phyloP scores from a whole-genome alignment of 2,888 invertebrate genomes.

The Diogma glabrata region DNA sequence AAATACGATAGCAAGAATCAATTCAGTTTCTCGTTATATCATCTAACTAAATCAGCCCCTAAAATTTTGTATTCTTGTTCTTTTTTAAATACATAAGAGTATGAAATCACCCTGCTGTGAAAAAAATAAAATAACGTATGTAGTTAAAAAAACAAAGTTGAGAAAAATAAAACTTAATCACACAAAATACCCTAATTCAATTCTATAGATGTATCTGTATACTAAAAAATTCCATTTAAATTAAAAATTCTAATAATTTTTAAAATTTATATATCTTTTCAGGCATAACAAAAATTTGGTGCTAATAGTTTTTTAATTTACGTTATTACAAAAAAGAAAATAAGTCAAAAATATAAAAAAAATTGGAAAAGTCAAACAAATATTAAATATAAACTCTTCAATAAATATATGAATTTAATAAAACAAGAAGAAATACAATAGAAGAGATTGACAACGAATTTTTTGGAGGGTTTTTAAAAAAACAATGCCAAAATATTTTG shows the following conservation, averaged over 20 bases:
- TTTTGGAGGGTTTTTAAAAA: constrained; percentile 1
- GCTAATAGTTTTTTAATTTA: constrained; percentile 6
- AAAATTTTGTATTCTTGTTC: no score
- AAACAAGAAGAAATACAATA: background rate
- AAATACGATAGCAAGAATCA: no score
- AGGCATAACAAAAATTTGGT: constrained; percentile 12
- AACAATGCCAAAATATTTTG: constrained; percentile 11
- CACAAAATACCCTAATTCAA: constrained; percentile 5
- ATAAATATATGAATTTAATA: no score
- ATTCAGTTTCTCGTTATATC: no score
- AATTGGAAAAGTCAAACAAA: no score
- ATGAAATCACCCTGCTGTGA: constrained; percentile 6
- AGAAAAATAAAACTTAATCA: constrained; percentile 5
- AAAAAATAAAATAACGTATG: background rate
- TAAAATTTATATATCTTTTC: constrained; percentile 6
- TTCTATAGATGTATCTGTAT: no score
- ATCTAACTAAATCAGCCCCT: no score
- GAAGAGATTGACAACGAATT: background rate
- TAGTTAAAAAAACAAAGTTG: background rate
- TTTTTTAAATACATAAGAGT: background rate
- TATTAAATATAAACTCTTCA: no score
- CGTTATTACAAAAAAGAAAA: no score
- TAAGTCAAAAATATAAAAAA: no score
- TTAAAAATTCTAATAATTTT: constrained; percentile 8
- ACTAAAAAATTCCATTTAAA: no score